Conservation (phyloP, 1,140 invertebrate species). For the Diorhabda elongata region DNA sequence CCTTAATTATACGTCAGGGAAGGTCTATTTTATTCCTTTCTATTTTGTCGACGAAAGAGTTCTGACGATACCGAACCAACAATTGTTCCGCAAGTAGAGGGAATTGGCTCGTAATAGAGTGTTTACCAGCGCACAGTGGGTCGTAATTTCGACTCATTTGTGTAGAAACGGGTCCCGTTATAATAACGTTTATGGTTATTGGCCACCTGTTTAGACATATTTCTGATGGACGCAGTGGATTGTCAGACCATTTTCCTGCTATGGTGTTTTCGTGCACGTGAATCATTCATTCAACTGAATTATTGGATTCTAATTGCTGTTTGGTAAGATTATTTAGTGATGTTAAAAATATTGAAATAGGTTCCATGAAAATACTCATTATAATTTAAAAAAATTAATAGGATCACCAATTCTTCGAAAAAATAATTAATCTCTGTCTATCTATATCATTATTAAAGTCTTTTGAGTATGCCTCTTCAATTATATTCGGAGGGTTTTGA, state of each 20-base stretch:
- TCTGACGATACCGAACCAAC: constrained; percentile 30
- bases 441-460: no score
- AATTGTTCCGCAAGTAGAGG: constrained; percentile 39
- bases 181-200: constrained; percentile 50
- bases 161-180: constrained; percentile 48
- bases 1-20: constrained; percentile 31
- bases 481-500: no score
- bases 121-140: constrained; percentile 47
- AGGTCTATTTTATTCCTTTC: constrained; percentile 22
- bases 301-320: no score
- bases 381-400: no score
- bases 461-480: no score
- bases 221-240: constrained; percentile 42
- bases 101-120: constrained; percentile 48
- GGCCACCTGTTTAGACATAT: constrained; percentile 46
- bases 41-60: constrained; percentile 25
- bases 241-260: constrained; percentile 1
- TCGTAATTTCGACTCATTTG: constrained; percentile 50
- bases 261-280: not conserved
- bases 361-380: no score
- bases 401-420: no score
- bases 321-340: no score
- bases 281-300: no score
- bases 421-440: no score
- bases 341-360: no score